Base-by-base conservation (phyloP, 2,888 invertebrate species). In the Dynastes hyllus region DNA sequence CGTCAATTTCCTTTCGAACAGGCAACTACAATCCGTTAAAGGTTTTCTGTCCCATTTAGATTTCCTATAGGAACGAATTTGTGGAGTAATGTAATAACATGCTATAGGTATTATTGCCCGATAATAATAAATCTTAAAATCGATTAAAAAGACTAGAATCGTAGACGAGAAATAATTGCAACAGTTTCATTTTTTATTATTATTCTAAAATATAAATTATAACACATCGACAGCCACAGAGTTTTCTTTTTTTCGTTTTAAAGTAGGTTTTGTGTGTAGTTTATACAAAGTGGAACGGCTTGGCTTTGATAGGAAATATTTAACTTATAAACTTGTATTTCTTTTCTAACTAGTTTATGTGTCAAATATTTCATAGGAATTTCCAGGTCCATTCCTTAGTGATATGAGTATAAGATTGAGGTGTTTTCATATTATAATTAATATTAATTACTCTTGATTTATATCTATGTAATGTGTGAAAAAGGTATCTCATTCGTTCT, bases 141-240 rank as follows among this genome's bases (percentile, higher is more conserved):
- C 29, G 45, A 51, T 51, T 45, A 67, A 67, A 66, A 67, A 58
- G 77, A 77, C 77, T 77, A 77, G 77, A 77, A 77, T 69, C 51
- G 67, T 51, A 58, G 67, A 75, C 73, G 61, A 69, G 69, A 75
- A 75, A 61, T 75, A 58, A 73, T 73, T 73, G 73, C 40, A 40
- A 37, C 40, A 40, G 58, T 55, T 32, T 5, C 32, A 13, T 45
- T 45, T 2, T 69, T 27, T 2, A 8, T 16, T 55, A n/a, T 55
- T 55, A 55, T 16, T 40, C 66, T 45, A 63, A 76, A 29, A 29
- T 63, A 13, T 77, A 77, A 73, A 67, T 77, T 32, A 69, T 77
- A 71, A 78, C 53, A 78, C 78, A 78, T 78, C 27, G 27, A 78
- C 53, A 53, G 53, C 65, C 65, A 78, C 61, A 73, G 40, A 61